phyloP scores from a whole-genome alignment of 1,140 invertebrate genomes.

The Atta texana region DNA sequence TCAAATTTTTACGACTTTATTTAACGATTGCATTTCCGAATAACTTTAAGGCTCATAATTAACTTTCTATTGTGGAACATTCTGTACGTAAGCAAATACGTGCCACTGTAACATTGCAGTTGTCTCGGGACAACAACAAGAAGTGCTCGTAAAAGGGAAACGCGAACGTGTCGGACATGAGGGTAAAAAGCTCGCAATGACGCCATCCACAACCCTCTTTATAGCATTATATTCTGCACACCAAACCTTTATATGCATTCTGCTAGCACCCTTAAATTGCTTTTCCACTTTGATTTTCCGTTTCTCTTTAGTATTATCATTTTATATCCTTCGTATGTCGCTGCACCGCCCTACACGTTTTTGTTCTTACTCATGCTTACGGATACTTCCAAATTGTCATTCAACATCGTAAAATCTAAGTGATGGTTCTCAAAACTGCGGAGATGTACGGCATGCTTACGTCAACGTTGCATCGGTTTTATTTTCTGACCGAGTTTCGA shows the following conservation, averaged over 20 bases:
- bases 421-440: constrained; percentile 1
- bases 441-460: constrained; percentile 24
- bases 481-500: constrained; percentile 58
- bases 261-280: constrained; percentile 37
- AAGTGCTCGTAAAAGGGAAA: constrained; percentile 77
- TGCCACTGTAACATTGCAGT: neutral
- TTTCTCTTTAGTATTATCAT: constrained; percentile 52
- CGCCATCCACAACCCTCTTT: constrained; percentile 75
- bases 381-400: constrained; percentile 7
- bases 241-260: constrained; percentile 53
- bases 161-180: constrained; percentile 71
- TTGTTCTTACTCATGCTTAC: neutral
- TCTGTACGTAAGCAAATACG: constrained; percentile 2
- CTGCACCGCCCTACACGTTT: neutral
- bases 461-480: constrained; percentile 49
- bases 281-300: constrained; percentile 51
- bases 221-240: constrained; percentile 65
- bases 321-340: neutral
- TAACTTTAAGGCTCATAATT: constrained; percentile 10
- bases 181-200: constrained; percentile 77
- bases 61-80: neutral
- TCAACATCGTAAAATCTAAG: constrained; percentile 37
- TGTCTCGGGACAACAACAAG: constrained; percentile 61
- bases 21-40: neutral
- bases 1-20: constrained; percentile 19